A percentile compares a stretch with the other conserved stretches of the same genome.
Conservation (phyloP, 1,140 invertebrate species). For the Lanistes nyassanus region DNA sequence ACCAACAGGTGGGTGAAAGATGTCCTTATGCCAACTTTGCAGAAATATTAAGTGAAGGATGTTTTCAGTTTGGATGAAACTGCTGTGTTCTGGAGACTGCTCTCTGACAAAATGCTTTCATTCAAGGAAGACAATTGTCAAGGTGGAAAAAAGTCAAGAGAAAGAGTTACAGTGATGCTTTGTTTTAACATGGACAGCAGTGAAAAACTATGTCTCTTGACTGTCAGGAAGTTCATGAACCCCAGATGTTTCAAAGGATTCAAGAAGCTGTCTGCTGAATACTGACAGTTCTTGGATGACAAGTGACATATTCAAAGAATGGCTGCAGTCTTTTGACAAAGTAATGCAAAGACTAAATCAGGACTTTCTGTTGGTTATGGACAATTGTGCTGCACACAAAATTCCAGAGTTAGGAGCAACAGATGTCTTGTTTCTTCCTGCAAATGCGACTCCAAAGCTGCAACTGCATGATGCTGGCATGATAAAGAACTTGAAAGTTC, state of each 20-base stretch:
- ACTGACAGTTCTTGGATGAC: slow-evolving; percentile 52
- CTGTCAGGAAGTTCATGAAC: slow-evolving; percentile 68
- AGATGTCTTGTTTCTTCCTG: background rate
- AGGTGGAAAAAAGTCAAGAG: slow-evolving; percentile 66
- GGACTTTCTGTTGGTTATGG: background rate
- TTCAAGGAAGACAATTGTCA: slow-evolving; percentile 32
- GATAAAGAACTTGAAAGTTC: slow-evolving; percentile 11
- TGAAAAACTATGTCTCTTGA: slow-evolving; percentile 62
- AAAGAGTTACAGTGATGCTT: slow-evolving; percentile 66
- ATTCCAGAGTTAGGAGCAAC: background rate
- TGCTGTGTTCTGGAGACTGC: slow-evolving; percentile 31
- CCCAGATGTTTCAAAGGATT: slow-evolving; percentile 69
- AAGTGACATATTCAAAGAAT: slow-evolving; percentile 16
- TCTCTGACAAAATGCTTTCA: slow-evolving; percentile 33
- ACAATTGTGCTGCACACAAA: slow-evolving; percentile 18
- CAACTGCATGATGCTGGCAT: slow-evolving; percentile 9
- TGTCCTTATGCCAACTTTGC: background rate
- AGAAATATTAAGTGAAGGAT: slow-evolving; percentile 1
- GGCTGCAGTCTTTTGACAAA: slow-evolving; percentile 2
- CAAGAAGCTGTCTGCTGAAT: too few relatives aligned
- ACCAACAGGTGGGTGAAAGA: background rate
- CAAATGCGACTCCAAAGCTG: background rate
- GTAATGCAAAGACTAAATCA: background rate
- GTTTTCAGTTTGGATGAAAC: slow-evolving; percentile 43
- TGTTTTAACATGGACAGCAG: slow-evolving; percentile 64